Evolutionary conservation across 2,113 vertebrate genomes (phyloP).

Genomic region (Thoracochromis brauschi): DNA sequence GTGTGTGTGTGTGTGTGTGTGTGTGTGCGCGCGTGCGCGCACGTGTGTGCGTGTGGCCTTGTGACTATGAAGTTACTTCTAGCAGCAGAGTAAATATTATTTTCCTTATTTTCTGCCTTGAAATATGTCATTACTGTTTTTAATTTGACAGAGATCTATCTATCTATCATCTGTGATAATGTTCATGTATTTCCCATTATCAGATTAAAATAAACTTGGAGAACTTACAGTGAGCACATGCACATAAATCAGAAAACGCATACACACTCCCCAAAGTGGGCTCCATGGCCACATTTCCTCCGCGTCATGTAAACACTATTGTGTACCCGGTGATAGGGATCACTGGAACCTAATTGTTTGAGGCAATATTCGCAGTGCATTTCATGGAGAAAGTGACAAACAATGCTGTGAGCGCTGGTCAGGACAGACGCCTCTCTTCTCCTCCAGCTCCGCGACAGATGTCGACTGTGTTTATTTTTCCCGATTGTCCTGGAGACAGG

Average conservation of each 20-base stretch:
- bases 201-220: neutral
- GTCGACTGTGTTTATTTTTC: conserved; percentile 42
- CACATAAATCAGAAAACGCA: conserved; percentile 9
- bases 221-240: neutral
- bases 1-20: neutral
- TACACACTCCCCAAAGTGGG: conserved; percentile 48
- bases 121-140: neutral
- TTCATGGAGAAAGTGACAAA: conserved; percentile 76
- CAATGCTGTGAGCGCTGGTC: conserved; percentile 39
- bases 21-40: no score
- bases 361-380: conserved; percentile 61
- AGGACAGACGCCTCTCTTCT: conserved; percentile 16
- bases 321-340: conserved; percentile 67
- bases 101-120: neutral
- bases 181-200: neutral
- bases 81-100: neutral
- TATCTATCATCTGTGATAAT: neutral
- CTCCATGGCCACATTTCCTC: conserved; percentile 71
- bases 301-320: conserved; percentile 71
- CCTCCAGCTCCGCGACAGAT: conserved; percentile 5
- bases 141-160: neutral
- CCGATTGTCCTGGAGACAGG: conserved; percentile 2
- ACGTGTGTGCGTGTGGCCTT: neutral
- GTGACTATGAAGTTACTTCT: neutral
- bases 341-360: conserved; percentile 69